phyloP scores from a whole-genome alignment of 2,113 vertebrate species.

The Oreocharis arfaki region DNA sequence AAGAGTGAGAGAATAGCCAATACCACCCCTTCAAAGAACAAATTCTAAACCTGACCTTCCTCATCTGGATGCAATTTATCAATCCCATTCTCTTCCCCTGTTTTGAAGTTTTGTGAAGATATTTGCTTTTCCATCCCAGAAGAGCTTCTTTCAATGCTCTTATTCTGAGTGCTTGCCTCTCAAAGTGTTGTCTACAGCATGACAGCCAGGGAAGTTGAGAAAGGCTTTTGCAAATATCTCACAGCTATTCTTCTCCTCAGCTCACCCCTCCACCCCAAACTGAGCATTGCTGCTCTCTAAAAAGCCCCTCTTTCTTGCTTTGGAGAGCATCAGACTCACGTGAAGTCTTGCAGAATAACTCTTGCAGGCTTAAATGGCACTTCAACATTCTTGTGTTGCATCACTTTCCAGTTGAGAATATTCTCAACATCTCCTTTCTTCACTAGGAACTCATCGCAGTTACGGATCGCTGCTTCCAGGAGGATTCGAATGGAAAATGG shows the following conservation, averaged over 20 bases:
- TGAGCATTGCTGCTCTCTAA: neutral
- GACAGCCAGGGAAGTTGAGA: neutral
- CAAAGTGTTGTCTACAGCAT: neutral
- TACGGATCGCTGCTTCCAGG: conserved; percentile 90
- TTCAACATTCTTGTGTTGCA: conserved; percentile 86
- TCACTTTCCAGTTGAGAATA: conserved; percentile 89
- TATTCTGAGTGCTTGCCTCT: neutral
- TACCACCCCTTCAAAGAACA: neutral
- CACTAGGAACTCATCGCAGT: conserved; percentile 93
- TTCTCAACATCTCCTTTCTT: conserved; percentile 89
- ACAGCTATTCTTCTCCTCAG: neutral
- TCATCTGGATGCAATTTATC: neutral
- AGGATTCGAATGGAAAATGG: conserved; percentile 93
- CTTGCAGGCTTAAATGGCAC: conserved; percentile 94
- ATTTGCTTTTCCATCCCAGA: neutral
- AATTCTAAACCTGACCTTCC: neutral
- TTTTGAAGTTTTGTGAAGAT: neutral
- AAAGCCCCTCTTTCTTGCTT: neutral
- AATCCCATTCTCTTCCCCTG: neutral
- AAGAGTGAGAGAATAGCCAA: neutral
- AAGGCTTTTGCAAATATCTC: neutral
- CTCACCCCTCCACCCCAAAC: neutral
- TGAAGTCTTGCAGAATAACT: conserved; percentile 96
- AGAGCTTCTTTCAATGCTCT: neutral
- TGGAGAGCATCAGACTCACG: conserved; percentile 75